These are phyloP conservation scores for Ormyrus pomaceus DNA, from an alignment of 2,888 invertebrate species.

Conservation along the genomic window DNA sequence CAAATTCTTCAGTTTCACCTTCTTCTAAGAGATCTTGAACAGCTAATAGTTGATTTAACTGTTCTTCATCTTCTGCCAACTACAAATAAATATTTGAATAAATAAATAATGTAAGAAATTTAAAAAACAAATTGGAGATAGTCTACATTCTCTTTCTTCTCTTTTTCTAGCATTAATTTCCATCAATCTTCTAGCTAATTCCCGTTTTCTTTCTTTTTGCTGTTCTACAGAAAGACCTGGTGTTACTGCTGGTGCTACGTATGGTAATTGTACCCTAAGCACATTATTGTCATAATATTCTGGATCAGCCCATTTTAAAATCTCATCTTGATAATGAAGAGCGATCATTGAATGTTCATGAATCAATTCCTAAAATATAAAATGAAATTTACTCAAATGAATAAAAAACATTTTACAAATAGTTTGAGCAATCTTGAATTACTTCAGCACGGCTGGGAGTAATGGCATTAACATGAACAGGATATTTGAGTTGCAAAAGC, in stretches of 20 bases:
- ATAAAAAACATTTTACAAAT: background rate
- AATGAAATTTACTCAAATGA: constrained; percentile 1
- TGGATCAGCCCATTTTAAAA: constrained; percentile 87
- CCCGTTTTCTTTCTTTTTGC: constrained; percentile 90
- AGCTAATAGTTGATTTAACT: constrained; percentile 85
- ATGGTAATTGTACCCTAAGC: constrained; percentile 91
- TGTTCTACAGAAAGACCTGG: constrained; percentile 86
- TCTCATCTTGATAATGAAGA: constrained; percentile 86
- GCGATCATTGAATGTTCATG: constrained; percentile 89
- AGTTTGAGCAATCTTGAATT: constrained; percentile 8
- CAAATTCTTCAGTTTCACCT: constrained; percentile 84
- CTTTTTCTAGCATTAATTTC: constrained; percentile 94
- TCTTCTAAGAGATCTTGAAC: constrained; percentile 88
- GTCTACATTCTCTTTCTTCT: constrained; percentile 82
- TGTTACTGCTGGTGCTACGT: constrained; percentile 80
- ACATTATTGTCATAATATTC: constrained; percentile 91
- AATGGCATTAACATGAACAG: constrained; percentile 91
- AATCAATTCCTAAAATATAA: constrained; percentile 81
- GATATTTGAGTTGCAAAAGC: constrained; percentile 93
- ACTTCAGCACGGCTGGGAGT: constrained; percentile 91
- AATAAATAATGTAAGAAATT: constrained; percentile 8
- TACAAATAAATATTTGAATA: constrained; percentile 62
- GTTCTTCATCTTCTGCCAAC: constrained; percentile 92
- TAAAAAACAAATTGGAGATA: constrained; percentile 7
- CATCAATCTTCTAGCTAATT: constrained; percentile 88